These are phyloP conservation scores for Byasa hedistus DNA, from an alignment of 2,888 invertebrate genomes.

Conservation along the genomic window DNA sequence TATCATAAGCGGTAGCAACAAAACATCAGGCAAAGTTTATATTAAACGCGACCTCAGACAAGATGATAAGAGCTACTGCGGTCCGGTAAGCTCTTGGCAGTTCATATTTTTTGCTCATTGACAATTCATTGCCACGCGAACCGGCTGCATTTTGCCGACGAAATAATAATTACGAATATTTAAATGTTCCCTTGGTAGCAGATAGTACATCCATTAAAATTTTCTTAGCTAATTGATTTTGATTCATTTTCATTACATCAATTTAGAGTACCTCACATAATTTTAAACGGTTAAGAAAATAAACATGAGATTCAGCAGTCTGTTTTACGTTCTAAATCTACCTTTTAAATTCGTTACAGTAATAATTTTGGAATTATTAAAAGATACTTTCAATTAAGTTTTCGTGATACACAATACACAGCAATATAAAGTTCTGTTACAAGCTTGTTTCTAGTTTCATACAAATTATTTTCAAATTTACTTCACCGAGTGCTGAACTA, in stretches of 20 bases:
- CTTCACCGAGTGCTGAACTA: constrained; percentile 25
- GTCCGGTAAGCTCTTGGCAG: constrained; percentile 27
- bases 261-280: too few species aligned
- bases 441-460: constrained; percentile 38
- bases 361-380: too few species aligned
- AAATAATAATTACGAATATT: constrained; percentile 63
- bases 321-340: too few species aligned
- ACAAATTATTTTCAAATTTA: constrained; percentile 17
- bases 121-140: constrained; percentile 58
- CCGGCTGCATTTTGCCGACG: constrained; percentile 60
- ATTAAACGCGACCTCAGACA: constrained; percentile 38
- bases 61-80: constrained; percentile 29
- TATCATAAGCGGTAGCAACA: constrained; percentile 1
- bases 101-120: constrained; percentile 55
- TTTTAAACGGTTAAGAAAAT: too few species aligned
- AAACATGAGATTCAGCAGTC: too few species aligned
- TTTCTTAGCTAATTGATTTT: background rate
- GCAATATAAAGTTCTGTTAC: background rate
- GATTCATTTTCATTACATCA: too few species aligned
- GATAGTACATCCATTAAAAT: constrained; percentile 38
- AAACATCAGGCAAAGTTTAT: constrained; percentile 30
- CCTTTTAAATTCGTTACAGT: too few species aligned
- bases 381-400: background rate
- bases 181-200: constrained; percentile 60
- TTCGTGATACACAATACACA: background rate